Percentiles rank a stretch among this genome's conserved stretches.
Evolutionary conservation across 2,888 invertebrate genomes (phyloP).

Genomic region (Lysandra coridon): DNA sequence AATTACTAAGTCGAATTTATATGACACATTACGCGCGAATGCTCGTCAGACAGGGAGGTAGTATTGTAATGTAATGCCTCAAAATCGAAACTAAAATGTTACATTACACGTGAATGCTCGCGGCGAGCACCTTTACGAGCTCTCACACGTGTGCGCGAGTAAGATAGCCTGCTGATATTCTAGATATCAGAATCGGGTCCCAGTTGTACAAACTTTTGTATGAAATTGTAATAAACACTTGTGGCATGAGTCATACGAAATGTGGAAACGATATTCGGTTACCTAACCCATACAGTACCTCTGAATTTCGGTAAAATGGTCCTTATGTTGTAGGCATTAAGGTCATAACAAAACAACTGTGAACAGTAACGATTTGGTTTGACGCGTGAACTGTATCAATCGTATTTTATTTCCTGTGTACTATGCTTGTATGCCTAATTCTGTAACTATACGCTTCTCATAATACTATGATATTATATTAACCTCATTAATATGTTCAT

Average conservation of each 20-base stretch:
- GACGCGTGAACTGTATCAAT: conserved; percentile 19
- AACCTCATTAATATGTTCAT: no score
- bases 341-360: background rate
- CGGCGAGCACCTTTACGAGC: background rate
- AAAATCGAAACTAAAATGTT: no score
- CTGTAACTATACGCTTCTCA: background rate
- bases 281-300: background rate
- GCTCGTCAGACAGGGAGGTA: no score
- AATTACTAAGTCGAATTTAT: no score
- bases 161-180: background rate
- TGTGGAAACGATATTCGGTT: conserved; percentile 30
- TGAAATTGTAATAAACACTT: conserved; percentile 28
- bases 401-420: background rate
- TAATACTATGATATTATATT: no score
- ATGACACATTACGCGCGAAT: no score
- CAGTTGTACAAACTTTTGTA: conserved; percentile 28
- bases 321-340: background rate
- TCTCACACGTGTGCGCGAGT: background rate
- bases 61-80: no score
- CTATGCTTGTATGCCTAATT: background rate
- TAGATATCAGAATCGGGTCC: background rate
- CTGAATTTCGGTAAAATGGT: background rate
- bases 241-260: conserved; percentile 21
- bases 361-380: background rate
- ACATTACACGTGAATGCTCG: no score